Conservation (phyloP, 2,888 invertebrate genomes). For the Agrochola macilenta region DNA sequence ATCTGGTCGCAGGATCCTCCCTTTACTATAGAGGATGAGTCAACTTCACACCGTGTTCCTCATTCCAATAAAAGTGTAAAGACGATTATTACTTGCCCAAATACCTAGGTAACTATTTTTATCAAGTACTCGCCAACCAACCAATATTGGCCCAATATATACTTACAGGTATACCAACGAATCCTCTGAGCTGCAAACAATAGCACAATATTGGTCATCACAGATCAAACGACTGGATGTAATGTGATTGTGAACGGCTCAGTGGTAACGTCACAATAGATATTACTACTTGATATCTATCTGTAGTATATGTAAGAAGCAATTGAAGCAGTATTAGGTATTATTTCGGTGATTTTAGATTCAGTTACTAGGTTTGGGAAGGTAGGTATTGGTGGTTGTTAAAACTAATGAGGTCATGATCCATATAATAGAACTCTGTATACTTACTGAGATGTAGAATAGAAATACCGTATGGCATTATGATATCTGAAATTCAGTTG, state of each 20-base stretch:
- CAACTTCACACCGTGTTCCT: too few relatives aligned
- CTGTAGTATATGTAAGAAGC: neutral
- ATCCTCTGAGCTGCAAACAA: conserved; percentile 56
- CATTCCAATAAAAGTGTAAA: neutral
- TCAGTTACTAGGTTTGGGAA: neutral
- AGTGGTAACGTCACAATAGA: conserved; percentile 47
- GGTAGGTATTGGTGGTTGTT: neutral
- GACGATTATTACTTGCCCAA: neutral
- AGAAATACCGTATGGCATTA: neutral
- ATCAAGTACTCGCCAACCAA: neutral
- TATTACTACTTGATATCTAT: conserved; percentile 16
- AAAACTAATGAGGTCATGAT: conserved; percentile 16
- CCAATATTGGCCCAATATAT: conserved; percentile 17
- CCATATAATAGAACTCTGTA: neutral
- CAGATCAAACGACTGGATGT: conserved; percentile 54
- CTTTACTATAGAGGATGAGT: too few relatives aligned
- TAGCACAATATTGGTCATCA: conserved; percentile 41
- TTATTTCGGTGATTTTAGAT: conserved; percentile 10
- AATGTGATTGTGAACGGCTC: conserved; percentile 51
- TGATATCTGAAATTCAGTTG: neutral
- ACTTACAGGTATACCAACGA: conserved; percentile 1
- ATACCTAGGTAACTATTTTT: neutral
- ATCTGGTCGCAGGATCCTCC: too few relatives aligned
- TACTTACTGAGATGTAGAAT: neutral
- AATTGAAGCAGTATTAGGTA: conserved; percentile 13